Base-by-base conservation (phyloP, 2,888 invertebrate species). In the Galeopsomyia nigrocyanea region DNA sequence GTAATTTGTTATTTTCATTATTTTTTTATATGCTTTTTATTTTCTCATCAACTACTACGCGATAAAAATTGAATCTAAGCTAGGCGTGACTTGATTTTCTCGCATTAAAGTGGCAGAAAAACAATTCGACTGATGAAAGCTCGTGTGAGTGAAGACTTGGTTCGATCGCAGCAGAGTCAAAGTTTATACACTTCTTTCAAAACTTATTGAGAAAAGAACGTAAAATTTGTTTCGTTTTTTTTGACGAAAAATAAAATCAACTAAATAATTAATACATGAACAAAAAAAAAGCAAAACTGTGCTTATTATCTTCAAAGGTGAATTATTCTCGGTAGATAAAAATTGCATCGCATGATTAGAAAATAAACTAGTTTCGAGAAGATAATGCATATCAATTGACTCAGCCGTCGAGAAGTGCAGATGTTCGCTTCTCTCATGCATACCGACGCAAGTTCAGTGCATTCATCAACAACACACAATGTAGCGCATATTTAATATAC, bases 61-160 rank as follows among this genome's bases (percentile, higher is more conserved):
- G 65, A 73, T 73, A 68, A 75, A 71, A 75, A 75, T 71, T 68
- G 66, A 72, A 72, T 72, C 68, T 72, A 75, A 63, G 63, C 66
- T 71, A 72, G 51, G 70, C 62, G 63, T 72, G 69, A 75, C 72
- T 75, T 75, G 67, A 72, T 72, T 75, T 75, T 70, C 70, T 70
- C 64, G 60, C 69, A 71, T 26, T 71, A 65, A 68, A 64, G 67
- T 67, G 72, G 60, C 56, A 70, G 67, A 75, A 75, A 74, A 75
- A 65, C 74, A 69, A 75, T 68, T 75, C 72, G 65, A 70, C 51
- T 73, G 71, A 70, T 72, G 70, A 75, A 75, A 75, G 72, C 69
- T 75, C 70, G 72, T 75, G 72, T 71, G 70, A 73, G 75, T 75
- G 71, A 75, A 73, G 31, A 70, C 50, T 58, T 22, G 49, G 69